Percentiles rank a stretch among this genome's conserved stretches.
Conservation (phyloP, 2,113 vertebrate genomes). For the Phrynosoma blainvillii region DNA sequence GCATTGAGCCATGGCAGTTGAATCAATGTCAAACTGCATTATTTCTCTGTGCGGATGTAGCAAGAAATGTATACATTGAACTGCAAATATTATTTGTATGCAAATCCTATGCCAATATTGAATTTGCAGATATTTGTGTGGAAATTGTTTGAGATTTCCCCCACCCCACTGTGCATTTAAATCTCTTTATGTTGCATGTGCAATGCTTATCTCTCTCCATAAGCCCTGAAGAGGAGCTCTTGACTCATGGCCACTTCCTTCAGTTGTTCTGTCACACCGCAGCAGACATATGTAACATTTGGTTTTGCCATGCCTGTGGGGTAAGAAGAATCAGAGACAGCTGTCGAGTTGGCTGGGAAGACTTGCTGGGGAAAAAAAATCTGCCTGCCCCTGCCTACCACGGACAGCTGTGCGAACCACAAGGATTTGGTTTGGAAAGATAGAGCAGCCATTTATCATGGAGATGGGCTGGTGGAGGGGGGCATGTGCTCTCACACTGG, state of each 20-base stretch:
- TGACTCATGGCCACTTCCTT: neutral
- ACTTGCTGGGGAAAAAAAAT: neutral
- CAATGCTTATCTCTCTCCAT: neutral
- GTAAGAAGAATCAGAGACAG: constrained; percentile 1
- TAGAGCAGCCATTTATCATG: neutral
- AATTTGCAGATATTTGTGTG: neutral
- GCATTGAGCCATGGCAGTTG: no score
- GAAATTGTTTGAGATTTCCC: neutral
- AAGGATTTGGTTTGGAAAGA: neutral
- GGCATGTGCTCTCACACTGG: neutral
- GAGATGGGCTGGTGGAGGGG: neutral
- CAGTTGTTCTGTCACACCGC: neutral
- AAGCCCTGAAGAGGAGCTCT: neutral
- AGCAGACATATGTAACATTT: neutral
- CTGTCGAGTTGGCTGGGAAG: neutral
- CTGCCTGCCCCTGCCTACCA: neutral
- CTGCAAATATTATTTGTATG: neutral
- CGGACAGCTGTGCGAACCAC: constrained; percentile 20
- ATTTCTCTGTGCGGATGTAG: no score
- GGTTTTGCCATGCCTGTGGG: neutral
- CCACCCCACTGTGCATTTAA: neutral
- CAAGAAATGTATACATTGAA: no score
- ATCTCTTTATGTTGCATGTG: neutral
- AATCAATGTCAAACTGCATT: no score
- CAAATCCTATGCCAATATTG: neutral